Evolutionary conservation across 2,888 invertebrate genomes (phyloP), one percentile per base, ranked within the genome.

Genomic region (Limnephilus auricula): DNA sequence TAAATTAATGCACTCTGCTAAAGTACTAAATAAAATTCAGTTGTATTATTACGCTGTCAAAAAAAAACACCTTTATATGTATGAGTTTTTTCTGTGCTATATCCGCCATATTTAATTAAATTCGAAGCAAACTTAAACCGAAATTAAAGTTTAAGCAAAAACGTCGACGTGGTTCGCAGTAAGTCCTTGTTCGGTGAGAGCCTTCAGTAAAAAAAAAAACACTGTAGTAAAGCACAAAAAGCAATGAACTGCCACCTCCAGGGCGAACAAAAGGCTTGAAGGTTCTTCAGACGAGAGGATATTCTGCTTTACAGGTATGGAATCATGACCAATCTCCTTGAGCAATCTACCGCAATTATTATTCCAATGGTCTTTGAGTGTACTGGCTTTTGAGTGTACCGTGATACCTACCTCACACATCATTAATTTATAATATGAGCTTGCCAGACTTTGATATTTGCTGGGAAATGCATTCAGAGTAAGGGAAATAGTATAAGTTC

Each of bases 251-350:
- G 80, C 80, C 32, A 80, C 80, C 32, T 31, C 32, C 32, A 31
- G 31, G 80, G 32, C 13, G 80, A 80, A 80, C 80, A 80, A 80
- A 32, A 32, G 80, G 80, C 32, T 31, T 80, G 32, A 80, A 80
- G 80, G 80, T 9, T n/a, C 65, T 65, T 65, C 65, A n/a, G n/a
- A 10, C 25, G 65, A 65, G 65, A 65, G n/a, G 65, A 65, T 65
- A 65, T 65, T 65, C 65, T n/a, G 65, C 65, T 65, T n/a, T 5
- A 65, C 9, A 65, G 65, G 25, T 65, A 65, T 65, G 65, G 65
- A 65, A 65, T 65, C 65, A 65, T 65, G 65, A 65, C 65, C 65
- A 65, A 65, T 65, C 65, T 65, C 25, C 25, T 65, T 65, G 65
- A 65, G 65, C 65, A 65, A 65, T 65, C 65, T 65, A 9, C 25